Conservation (phyloP, 2,113 vertebrate genomes). For the Echinops telfairi region DNA sequence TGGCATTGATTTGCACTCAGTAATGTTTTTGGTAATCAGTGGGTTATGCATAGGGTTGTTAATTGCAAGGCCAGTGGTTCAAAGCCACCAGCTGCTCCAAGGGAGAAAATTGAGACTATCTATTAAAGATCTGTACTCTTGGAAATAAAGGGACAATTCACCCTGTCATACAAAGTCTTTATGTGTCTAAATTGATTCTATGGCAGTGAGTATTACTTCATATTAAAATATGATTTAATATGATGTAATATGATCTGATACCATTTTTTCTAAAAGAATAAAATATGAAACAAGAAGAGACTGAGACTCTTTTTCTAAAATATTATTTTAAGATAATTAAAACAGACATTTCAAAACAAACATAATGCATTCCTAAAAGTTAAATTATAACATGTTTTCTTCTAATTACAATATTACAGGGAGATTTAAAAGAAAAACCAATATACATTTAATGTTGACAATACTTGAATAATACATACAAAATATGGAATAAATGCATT, state of each 20-base stretch:
- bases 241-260: no score
- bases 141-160: no score
- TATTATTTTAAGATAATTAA: background rate
- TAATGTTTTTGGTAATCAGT: slow-evolving; percentile 13
- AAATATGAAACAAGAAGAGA: slow-evolving; percentile 41
- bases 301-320: slow-evolving; percentile 42
- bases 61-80: no score
- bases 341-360: slow-evolving; percentile 7
- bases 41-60: no score
- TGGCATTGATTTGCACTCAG: slow-evolving; percentile 42
- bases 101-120: no score
- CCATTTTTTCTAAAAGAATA: slow-evolving; percentile 8
- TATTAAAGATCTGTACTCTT: no score
- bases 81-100: no score
- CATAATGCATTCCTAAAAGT: background rate
- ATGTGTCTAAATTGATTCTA: no score
- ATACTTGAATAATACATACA: background rate
- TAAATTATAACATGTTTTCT: background rate
- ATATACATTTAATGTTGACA: background rate
- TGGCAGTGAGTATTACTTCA: background rate
- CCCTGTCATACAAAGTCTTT: no score
- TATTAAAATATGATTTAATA: slow-evolving; percentile 12
- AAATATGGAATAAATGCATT: slow-evolving; percentile 8
- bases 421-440: slow-evolving; percentile 21
- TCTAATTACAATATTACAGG: slow-evolving; percentile 28